Base-by-base conservation (phyloP, 2,888 invertebrate genomes). In the Lymantria monacha region DNA sequence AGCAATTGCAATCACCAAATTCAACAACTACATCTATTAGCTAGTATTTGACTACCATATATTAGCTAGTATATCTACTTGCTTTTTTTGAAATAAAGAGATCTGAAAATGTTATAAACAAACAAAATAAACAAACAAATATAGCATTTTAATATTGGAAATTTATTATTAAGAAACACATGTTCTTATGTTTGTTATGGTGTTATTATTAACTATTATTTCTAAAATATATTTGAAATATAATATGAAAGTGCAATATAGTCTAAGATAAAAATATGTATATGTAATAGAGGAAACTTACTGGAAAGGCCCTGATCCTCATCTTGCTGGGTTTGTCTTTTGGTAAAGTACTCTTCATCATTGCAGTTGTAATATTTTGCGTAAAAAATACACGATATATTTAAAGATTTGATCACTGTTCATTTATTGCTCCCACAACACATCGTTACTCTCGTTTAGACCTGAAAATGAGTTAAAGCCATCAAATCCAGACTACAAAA, bases 221-320 rank as follows among this genome's bases (percentile, higher is more conserved):
- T n/a, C n/a, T n/a, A 22, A 22, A 22, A 22, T 3, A 22, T 22
- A 22, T 3, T 22, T 22, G 22, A 22, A 22, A 22, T 22, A 22
- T 22, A 22, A 22, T 3, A 33, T 8, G 1, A 33, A n/a, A 33
- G 9, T 8, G 33, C 33, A 22, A 3, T 33, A 10, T 33, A 8
- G 5, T 10, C 2, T 33, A 33, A 33, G 1, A 10, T 2, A 2
- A 33, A 33, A 33, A 33, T 9, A 30, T 33, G 33, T 8, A 7
- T 33, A 33, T 22, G 22, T 10, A 8, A 33, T 33, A 33, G 33
- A 10, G 33, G 9, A 38, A 55, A 94, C 97, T 97, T 93, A 98
- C 98, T 86, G 98, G 98, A 92, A 99, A 99, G 71, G 98, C 98
- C 88, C 98, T 94, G 83, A 99, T 99, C 83, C 99, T 95, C 98